phyloP scores from a whole-genome alignment of 2,113 vertebrate species.

The Macrotis lagotis region DNA sequence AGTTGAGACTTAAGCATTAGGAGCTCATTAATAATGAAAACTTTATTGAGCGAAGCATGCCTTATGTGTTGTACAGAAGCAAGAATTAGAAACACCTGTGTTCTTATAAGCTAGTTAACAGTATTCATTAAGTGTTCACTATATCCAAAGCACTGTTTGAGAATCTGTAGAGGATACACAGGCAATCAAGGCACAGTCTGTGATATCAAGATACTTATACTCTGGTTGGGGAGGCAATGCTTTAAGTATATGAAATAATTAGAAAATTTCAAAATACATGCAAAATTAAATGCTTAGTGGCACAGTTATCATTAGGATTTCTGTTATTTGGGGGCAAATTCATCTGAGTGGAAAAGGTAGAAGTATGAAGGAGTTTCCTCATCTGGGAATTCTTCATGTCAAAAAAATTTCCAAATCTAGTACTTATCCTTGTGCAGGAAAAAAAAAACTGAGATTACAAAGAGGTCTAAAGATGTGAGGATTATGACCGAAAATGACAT shows the following conservation, averaged over 20 bases:
- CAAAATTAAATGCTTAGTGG: not conserved
- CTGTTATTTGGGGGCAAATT: not conserved
- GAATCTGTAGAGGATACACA: not conserved
- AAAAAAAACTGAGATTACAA: not conserved
- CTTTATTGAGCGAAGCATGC: not conserved
- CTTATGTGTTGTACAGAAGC: not conserved
- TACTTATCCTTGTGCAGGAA: not conserved
- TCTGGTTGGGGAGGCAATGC: not conserved
- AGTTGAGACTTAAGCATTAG: not conserved
- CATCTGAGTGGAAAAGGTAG: not conserved
- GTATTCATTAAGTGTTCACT: not conserved
- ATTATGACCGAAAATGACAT: not conserved
- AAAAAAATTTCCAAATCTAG: not conserved
- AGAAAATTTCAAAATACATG: not conserved
- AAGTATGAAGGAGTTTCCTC: not conserved
- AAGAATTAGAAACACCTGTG: not conserved
- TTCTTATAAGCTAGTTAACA: not conserved
- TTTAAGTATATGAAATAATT: not conserved
- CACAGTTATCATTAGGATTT: not conserved
- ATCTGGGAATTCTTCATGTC: not conserved
- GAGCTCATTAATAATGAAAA: not conserved
- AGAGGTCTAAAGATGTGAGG: not conserved
- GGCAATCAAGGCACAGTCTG: not conserved
- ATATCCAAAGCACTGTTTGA: not conserved
- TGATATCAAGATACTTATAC: not conserved